These are phyloP conservation scores for Nephotettix cincticeps DNA, from an alignment of 1,140 invertebrate genomes.

Conservation along the genomic window DNA sequence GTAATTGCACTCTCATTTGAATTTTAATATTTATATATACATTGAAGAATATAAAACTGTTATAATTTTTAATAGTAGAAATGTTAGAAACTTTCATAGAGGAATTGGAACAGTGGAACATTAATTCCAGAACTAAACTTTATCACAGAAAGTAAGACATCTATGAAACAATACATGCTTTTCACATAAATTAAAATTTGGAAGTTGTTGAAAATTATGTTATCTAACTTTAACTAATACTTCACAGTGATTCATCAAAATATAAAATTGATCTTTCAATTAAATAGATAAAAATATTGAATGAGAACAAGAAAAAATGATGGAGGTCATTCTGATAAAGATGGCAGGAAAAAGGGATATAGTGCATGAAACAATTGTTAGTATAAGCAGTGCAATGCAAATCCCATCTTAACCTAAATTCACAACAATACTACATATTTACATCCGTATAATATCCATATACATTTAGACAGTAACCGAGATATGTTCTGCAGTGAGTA, in stretches of 20 bases:
- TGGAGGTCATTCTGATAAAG: background rate
- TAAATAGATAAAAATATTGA: background rate
- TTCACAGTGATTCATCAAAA: background rate
- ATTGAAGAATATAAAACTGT: background rate
- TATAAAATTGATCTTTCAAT: background rate
- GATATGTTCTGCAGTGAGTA: conserved; percentile 9
- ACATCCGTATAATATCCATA: background rate
- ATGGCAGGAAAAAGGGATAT: background rate
- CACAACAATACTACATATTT: background rate
- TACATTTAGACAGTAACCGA: background rate
- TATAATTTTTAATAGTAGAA: background rate
- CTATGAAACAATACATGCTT: no score
- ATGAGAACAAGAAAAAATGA: background rate
- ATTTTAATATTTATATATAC: background rate
- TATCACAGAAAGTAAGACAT: background rate
- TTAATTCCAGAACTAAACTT: background rate
- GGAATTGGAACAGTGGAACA: background rate
- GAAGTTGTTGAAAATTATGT: background rate
- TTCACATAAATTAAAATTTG: background rate
- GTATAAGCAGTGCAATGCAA: background rate
- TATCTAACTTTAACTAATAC: background rate
- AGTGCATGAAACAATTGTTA: background rate
- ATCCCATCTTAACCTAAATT: no score
- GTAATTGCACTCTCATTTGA: conserved; percentile 3
- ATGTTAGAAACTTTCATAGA: background rate